phyloP scores from a whole-genome alignment of 2,888 invertebrate species.

The Dryobotodes eremita region DNA sequence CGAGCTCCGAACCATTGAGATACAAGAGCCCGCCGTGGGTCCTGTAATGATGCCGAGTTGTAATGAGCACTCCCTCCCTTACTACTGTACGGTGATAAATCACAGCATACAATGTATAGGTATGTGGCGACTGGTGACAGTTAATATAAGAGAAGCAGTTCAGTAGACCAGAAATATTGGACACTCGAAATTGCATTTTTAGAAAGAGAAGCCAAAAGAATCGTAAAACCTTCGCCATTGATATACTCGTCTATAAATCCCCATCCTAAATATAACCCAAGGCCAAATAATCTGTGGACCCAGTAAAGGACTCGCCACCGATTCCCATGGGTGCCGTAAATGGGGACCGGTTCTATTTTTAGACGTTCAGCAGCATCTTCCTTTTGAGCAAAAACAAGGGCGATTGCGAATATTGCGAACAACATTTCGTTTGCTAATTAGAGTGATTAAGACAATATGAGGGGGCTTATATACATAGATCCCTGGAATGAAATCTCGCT shows the following conservation, averaged over 20 bases:
- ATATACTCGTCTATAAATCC: slow-evolving; percentile 29
- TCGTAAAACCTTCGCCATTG: not conserved
- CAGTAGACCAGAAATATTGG: not conserved
- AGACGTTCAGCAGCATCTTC: slow-evolving; percentile 17
- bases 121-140: not conserved
- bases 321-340: slow-evolving; percentile 37
- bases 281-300: slow-evolving; percentile 26
- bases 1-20: slow-evolving; percentile 43
- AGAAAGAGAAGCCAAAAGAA: not conserved
- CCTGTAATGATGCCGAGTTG: slow-evolving; percentile 59
- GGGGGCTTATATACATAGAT: slow-evolving; percentile 20
- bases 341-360: slow-evolving; percentile 39
- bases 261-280: slow-evolving; percentile 10
- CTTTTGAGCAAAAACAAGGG: slow-evolving; percentile 14
- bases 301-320: slow-evolving; percentile 32
- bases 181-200: not conserved
- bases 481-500: slow-evolving; percentile 10
- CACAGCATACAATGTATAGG: slow-evolving; percentile 1
- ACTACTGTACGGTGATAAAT: slow-evolving; percentile 34
- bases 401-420: slow-evolving; percentile 25
- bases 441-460: slow-evolving; percentile 30
- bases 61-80: slow-evolving; percentile 53
- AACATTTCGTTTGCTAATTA: slow-evolving; percentile 36
- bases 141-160: slow-evolving; percentile 1
- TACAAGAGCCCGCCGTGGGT: slow-evolving; percentile 48